These are phyloP conservation scores for Corythoichthys intestinalis DNA, from an alignment of 2,113 vertebrate species.

Conservation along the genomic window DNA sequence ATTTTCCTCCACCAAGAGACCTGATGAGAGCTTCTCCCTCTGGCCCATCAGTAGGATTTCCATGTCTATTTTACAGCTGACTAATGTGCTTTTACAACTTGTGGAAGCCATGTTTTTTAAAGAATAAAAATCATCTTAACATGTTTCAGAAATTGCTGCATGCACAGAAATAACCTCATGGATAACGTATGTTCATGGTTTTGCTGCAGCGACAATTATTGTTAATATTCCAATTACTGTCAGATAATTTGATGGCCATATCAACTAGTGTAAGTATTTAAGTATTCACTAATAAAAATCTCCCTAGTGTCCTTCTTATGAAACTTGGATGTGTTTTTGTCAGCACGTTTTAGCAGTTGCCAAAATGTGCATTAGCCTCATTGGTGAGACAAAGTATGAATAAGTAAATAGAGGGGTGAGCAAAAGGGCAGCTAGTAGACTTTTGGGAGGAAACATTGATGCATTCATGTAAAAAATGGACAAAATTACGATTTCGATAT, in stretches of 20 bases:
- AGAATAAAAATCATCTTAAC: neutral
- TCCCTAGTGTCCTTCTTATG: neutral
- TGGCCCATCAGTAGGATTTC: constrained; percentile 25
- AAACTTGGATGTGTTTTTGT: neutral
- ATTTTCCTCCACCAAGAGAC: constrained; percentile 35
- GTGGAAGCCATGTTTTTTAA: constrained; percentile 2
- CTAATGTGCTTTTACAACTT: constrained; percentile 32
- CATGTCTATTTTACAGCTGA: constrained; percentile 35
- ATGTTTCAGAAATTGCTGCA: neutral
- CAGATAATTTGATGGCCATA: neutral
- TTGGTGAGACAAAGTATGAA: neutral
- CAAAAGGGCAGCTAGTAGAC: neutral
- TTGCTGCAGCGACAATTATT: neutral
- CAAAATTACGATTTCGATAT: no score
- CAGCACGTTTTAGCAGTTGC: neutral
- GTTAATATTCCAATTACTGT: constrained; percentile 2
- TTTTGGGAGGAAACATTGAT: neutral
- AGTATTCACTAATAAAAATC: neutral
- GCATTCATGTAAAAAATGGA: no score
- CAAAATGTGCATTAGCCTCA: neutral
- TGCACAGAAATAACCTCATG: constrained; percentile 10
- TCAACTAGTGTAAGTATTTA: neutral
- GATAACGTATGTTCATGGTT: neutral
- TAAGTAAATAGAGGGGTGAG: neutral
- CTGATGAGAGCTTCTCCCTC: constrained; percentile 18